Base-by-base conservation (phyloP, 2,888 invertebrate species). In the Drosophila sordidapex region DNA sequence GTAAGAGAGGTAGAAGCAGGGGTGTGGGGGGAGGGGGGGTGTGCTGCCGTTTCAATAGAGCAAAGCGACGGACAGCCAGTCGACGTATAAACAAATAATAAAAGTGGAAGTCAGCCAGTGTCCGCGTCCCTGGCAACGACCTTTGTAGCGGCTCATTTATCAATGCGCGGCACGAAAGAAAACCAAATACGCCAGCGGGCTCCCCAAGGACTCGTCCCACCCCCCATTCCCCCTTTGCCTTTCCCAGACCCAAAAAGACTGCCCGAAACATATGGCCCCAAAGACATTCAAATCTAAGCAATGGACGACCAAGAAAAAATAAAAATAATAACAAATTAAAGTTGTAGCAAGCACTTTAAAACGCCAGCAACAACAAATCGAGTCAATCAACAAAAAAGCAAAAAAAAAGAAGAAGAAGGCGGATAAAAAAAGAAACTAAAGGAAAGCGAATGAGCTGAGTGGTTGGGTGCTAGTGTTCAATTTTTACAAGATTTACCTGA, bases 1-100 rank as follows among this genome's bases (percentile, higher is more conserved):
- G 46, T 21, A 21, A 7, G 46, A 13, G 35, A 33, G 13, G 13
- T 33, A 7, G 46, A 31, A 31, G 31, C 31, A 31, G 8, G 0
- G 0, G 8, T 0, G 13, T 10, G 2, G 1, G 6, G 18, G 4
- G 1, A 2, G 10, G 8, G 1, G 13, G 7, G 13, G 8, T 4
- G 13, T 36, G 31, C 69, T 90, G 33, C 31, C 10, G 10, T 86
- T 86, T 86, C 85, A 86, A 86, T 86, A 86, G 90, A 86, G 87
- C 76, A 83, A 60, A 69, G 61, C 86, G 53, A 38, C 71, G 69
- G 67, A 49, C 69, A 59, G 67, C 81, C 79, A 79, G 70, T 54
- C 74, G 67, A 66, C 74, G 90, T 83, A 90, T 86, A 86, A 86
- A 90, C 85, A 86, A 86, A 90, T 90, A 86, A 86, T 90, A 89